Evolutionary conservation across 2,113 vertebrate species (phyloP).

Genomic region (Anguilla japonica): DNA sequence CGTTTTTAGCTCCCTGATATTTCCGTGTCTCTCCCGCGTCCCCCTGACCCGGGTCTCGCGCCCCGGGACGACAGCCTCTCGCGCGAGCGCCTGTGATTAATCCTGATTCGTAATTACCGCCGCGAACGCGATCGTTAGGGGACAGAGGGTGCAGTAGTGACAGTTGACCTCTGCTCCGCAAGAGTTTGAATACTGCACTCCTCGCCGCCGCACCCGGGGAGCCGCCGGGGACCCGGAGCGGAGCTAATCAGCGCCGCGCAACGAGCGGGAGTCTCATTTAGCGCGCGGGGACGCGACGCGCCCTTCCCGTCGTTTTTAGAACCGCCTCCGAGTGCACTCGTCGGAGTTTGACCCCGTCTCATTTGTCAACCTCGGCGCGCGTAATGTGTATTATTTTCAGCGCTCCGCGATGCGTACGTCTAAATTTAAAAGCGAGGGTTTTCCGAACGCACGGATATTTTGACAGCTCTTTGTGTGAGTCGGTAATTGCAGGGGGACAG

Average conservation of each 20-base stretch:
- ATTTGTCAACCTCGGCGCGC: not conserved
- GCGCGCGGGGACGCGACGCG: not conserved
- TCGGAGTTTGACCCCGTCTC: not conserved
- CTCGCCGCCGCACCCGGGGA: not conserved
- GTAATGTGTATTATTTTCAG: not conserved
- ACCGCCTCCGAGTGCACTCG: not conserved
- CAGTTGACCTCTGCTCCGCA: not conserved
- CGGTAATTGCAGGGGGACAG: no score
- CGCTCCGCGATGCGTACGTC: no score
- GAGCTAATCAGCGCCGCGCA: not conserved
- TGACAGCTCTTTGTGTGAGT: no score
- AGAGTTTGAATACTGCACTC: not conserved
- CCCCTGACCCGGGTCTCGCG: not conserved
- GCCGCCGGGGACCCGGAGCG: not conserved
- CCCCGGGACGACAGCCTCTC: not conserved
- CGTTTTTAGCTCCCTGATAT: not conserved
- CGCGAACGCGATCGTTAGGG: not conserved
- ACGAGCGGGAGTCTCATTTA: not conserved
- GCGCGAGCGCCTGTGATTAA: not conserved
- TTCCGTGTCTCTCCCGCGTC: not conserved
- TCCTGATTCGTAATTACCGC: not conserved
- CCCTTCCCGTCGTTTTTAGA: not conserved
- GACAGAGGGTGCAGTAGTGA: not conserved
- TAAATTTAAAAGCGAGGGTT: no score
- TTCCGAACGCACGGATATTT: no score